phyloP scores from a whole-genome alignment of 2,888 invertebrate genomes.

The Pandemis cinnamomeana region DNA sequence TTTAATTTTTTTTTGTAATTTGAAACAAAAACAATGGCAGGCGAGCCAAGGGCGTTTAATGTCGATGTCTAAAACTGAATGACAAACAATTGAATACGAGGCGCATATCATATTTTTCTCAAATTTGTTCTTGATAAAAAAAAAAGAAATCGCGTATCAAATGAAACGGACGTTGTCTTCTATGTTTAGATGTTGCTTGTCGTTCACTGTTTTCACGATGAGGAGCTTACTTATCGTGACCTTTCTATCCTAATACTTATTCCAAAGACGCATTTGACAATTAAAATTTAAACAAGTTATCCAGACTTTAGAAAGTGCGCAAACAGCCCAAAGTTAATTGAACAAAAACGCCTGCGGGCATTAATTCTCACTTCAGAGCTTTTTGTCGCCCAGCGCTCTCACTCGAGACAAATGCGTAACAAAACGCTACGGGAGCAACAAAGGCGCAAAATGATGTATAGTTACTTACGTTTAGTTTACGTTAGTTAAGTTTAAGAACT shows the following conservation, averaged over 20 bases:
- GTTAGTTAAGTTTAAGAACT: no score
- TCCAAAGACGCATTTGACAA: neutral
- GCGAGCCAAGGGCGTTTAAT: neutral
- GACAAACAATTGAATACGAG: conserved; percentile 2
- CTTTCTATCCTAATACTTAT: no score
- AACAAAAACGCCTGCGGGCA: conserved; percentile 32
- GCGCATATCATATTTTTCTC: no score
- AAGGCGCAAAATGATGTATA: conserved; percentile 21
- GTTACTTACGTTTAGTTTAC: no score
- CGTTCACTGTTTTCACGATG: no score
- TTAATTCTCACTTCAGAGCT: conserved; percentile 32
- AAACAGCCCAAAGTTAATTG: conserved; percentile 28
- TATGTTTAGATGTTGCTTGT: no score
- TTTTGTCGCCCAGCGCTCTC: conserved; percentile 22
- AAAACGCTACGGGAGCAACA: conserved; percentile 20
- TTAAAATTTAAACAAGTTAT: conserved; percentile 8
- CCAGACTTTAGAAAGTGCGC: conserved; percentile 33
- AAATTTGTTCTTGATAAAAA: neutral
- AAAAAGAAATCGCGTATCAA: neutral
- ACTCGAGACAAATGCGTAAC: conserved; percentile 31
- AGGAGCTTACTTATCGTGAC: no score
- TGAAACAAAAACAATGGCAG: neutral
- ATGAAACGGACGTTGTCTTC: no score
- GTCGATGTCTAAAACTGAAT: neutral
- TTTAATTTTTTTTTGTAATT: neutral